A percentile compares a stretch with the other conserved stretches of the same genome.
These are phyloP conservation scores for Petrocephalus sullivani DNA, from an alignment of 2,797 vertebrate genomes.

Conservation along the genomic window DNA sequence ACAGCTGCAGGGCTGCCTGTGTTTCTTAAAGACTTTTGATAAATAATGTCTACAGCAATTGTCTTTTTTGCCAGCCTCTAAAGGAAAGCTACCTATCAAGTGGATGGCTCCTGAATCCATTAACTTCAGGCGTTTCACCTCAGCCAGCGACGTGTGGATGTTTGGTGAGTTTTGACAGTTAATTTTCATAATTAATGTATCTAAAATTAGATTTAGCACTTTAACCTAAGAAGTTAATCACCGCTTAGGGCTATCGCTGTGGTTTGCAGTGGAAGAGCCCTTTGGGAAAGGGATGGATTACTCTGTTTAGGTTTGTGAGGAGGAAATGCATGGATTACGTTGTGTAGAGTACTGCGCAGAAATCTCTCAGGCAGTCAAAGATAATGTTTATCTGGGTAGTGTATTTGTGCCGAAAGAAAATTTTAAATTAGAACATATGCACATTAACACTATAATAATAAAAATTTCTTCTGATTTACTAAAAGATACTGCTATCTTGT, in stretches of 20 bases:
- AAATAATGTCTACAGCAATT: background rate
- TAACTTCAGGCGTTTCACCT: conserved; percentile 97
- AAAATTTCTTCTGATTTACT: background rate
- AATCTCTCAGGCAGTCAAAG: background rate
- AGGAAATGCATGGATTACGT: background rate
- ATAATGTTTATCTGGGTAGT: background rate
- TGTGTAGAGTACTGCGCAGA: background rate
- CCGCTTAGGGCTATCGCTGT: background rate
- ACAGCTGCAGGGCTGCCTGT: background rate
- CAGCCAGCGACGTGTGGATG: conserved; percentile 99
- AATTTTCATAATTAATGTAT: background rate
- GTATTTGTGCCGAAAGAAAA: background rate
- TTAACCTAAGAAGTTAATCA: background rate
- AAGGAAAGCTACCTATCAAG: conserved; percentile 97
- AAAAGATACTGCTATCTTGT: background rate
- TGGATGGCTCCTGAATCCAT: conserved; percentile 99
- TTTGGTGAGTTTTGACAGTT: conserved; percentile 74
- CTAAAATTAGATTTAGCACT: background rate
- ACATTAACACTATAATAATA: background rate
- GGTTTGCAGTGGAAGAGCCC: background rate
- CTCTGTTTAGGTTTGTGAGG: background rate
- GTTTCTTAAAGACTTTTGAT: background rate
- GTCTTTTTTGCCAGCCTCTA: conserved; percentile 72
- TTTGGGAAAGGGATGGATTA: background rate
- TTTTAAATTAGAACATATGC: background rate